Evolutionary conservation across 1,140 invertebrate genomes (phyloP), one percentile per base, ranked within the genome.

Genomic region (Calycopis cecrops): DNA sequence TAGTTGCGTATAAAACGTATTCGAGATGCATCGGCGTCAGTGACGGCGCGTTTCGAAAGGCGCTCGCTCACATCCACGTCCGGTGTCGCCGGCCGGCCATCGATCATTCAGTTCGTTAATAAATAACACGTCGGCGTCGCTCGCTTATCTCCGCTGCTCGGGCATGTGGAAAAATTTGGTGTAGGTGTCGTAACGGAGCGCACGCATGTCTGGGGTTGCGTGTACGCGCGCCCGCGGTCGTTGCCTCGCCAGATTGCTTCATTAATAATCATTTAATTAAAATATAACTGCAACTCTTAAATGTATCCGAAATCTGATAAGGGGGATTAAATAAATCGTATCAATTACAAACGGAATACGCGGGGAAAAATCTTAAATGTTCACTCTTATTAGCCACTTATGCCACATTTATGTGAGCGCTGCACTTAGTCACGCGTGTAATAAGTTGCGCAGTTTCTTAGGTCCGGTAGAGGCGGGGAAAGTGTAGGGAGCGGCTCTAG

Each of bases 101-200:
- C 83, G 81, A 86, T 86, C 83, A 86, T 85, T 86, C 81, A 79
- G 78, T 86, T 86, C 83, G 83, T 85, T 86, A 85, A 86, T 86
- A 86, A 83, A 86, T 83, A 84, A 86, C 79, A 86, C 77, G 83
- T 79, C 72, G 80, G 73, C 80, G 79, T 82, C 73, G 73, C 64
- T 73, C 73, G 79, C 83, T 84, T 86, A 86, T 86, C 83, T 84
- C 69, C 59, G 73, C 73, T 84, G 83, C 69, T 77, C 83, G 81
- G 78, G 76, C 83, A 85, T 86, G 83, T 85, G 81, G 79, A 86
- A 86, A 82, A 83, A 83, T 84, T 84, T 76, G 83, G 80, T 80
- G 79, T 85, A 81, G 81, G 78, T 86, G 80, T 86, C 80, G 83
- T 80, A 84, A 86, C 80, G 79, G 71, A 77, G 76, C 74, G 73